A percentile compares a stretch with the other conserved stretches of the same genome.
Evolutionary conservation across 2,113 vertebrate species (phyloP).

Genomic region (Siphamia tubifer): DNA sequence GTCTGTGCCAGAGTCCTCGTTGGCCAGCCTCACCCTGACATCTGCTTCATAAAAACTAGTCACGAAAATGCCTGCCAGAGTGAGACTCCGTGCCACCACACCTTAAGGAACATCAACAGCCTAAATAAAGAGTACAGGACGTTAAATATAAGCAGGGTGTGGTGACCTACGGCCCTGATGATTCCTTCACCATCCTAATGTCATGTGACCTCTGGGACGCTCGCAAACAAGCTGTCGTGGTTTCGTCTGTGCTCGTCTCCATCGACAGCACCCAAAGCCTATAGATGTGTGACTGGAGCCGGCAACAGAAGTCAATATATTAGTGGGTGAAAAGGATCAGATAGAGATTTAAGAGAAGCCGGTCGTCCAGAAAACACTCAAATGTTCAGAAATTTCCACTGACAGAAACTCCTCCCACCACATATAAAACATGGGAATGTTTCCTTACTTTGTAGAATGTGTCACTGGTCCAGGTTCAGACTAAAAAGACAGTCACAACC

Average conservation of each 20-base stretch:
- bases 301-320: background rate
- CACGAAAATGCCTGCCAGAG: constrained; percentile 40
- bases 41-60: constrained; percentile 66
- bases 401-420: constrained; percentile 47
- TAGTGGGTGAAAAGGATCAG: background rate
- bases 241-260: constrained; percentile 57
- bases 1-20: constrained; percentile 44
- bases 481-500: constrained; percentile 60
- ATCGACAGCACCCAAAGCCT: constrained; percentile 17
- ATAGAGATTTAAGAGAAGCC: constrained; percentile 28
- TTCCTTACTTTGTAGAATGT: constrained; percentile 55
- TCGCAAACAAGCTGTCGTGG: constrained; percentile 59
- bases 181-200: constrained; percentile 1
- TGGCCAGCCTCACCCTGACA: constrained; percentile 56
- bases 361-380: constrained; percentile 26
- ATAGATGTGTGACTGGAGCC: constrained; percentile 12
- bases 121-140: constrained; percentile 42
- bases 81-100: constrained; percentile 47
- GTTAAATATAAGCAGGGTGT: constrained; percentile 24
- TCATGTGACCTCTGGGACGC: too few species aligned
- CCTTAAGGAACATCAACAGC: constrained; percentile 44
- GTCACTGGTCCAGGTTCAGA: constrained; percentile 59
- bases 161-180: background rate
- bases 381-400: constrained; percentile 42
- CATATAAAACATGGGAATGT: constrained; percentile 54